Percentiles rank a stretch among this genome's conserved stretches.
phyloP scores from a whole-genome alignment of 2,113 vertebrate genomes.

The Pollachius pollachius region DNA sequence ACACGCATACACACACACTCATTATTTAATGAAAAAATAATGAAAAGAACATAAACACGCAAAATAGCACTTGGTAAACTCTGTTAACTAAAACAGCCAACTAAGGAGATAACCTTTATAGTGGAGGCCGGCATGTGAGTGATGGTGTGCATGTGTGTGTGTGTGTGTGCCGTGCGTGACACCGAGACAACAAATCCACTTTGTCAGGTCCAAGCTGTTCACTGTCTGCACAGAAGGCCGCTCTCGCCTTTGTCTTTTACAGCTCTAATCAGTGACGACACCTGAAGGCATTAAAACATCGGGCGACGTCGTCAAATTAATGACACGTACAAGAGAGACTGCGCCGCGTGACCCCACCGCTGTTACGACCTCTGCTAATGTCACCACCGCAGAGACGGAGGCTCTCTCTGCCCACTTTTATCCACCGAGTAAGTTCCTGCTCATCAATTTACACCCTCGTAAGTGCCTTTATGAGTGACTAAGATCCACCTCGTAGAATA shows the following conservation, averaged over 20 bases:
- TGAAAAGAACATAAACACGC: not conserved
- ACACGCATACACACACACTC: no score
- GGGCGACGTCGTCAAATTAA: constrained; percentile 53
- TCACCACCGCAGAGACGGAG: constrained; percentile 13
- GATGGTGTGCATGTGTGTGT: not conserved
- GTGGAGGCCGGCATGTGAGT: not conserved
- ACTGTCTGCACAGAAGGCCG: constrained; percentile 12
- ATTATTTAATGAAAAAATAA: no score
- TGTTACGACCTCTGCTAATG: constrained; percentile 25
- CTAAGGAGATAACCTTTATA: no score
- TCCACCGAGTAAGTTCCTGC: constrained; percentile 42
- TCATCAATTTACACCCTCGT: constrained; percentile 46
- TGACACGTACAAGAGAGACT: constrained; percentile 50
- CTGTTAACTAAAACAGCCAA: no score
- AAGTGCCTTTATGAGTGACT: constrained; percentile 33
- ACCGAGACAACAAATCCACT: not conserved
- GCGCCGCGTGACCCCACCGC: constrained; percentile 23
- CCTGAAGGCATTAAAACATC: constrained; percentile 57
- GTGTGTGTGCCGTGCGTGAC: not conserved
- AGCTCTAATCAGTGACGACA: constrained; percentile 55
- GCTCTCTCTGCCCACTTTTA: constrained; percentile 29
- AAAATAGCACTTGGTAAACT: not conserved
- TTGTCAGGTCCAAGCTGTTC: constrained; percentile 1
- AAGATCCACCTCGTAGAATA: constrained; percentile 30
- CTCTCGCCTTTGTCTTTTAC: constrained; percentile 49